Evolutionary conservation across 2,113 vertebrate species (phyloP).

Genomic region (Hemiscyllium ocellatum): DNA sequence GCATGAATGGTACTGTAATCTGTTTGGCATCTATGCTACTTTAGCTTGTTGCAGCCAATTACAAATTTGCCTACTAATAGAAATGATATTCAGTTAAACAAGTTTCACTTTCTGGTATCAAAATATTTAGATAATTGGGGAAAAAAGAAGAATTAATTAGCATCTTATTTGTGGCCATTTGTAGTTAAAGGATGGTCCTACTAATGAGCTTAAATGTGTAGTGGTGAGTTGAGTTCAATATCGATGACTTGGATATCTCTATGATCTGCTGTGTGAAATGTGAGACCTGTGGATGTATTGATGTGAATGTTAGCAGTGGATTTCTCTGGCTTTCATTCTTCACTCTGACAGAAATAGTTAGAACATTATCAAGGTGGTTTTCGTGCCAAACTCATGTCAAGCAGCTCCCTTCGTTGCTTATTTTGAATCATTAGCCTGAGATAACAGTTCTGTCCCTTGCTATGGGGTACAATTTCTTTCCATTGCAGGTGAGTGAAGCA

Average conservation of each 20-base stretch:
- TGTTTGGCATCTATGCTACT: neutral
- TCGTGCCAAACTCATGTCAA: neutral
- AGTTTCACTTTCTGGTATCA: neutral
- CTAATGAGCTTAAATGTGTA: neutral
- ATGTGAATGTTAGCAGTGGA: neutral
- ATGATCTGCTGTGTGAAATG: neutral
- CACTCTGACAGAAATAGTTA: neutral
- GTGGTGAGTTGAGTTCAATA: neutral
- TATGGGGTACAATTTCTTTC: neutral
- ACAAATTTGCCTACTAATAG: neutral
- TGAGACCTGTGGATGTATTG: neutral
- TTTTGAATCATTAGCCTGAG: neutral
- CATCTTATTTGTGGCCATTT: neutral
- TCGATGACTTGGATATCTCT: neutral
- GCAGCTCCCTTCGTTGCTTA: neutral
- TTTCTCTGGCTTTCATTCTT: neutral
- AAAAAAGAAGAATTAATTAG: neutral
- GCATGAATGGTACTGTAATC: neutral
- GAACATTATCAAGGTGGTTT: neutral
- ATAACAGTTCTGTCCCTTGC: neutral
- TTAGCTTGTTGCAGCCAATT: neutral
- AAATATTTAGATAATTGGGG: neutral
- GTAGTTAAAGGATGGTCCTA: neutral
- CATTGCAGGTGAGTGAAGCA: neutral
- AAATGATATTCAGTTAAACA: neutral